Evolutionary conservation across 2,797 vertebrate species (phyloP), one percentile per base, ranked within the genome.

Genomic region (Heteromormyrus szaboi): DNA sequence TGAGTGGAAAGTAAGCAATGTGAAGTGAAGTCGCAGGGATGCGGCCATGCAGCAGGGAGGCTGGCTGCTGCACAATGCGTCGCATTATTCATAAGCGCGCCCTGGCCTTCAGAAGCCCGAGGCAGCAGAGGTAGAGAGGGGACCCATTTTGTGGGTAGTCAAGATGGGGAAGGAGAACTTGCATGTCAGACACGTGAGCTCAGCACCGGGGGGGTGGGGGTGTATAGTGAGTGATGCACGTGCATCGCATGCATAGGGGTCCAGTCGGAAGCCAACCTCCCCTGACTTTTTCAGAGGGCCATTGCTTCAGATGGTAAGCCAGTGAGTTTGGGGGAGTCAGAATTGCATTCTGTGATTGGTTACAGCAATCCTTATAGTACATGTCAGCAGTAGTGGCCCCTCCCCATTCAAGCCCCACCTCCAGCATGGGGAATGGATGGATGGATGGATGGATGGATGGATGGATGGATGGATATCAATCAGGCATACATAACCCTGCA

Each of bases 1-100:
- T 85, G 88, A 48, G 88, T 46, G 81, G 56, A 87, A 53, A 87
- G 86, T 46, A 17, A 68, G 86, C 19, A 2, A 41, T 17, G 86
- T 8, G 22, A 88, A 51, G 25, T 17, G 48, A 65, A 65, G 9
- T 46, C 53, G 48, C 56, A 37, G 59, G 37, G 29, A 48, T 29
- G 53, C 19, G 84, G 84, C 84, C 51, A n/a, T 56, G 51, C 33
- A 11, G 53, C 46, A 44, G 22, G 83, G 46, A 54, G 51, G 33
- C 14, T 8, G 17, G 50, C 25, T 22, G 50, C 33, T 0, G 79
- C 79, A 25, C 41, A 8, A 22, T n/a, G 79, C n/a, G 19, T 14
- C 48, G 48, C 44, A 51, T 51, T 59, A 53, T 85, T 53, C 84
- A 7, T 2, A 54, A 25, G 3, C 33, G 29, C 12, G 7, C n/a